A percentile compares a stretch with the other conserved stretches of the same genome.
phyloP scores from a whole-genome alignment of 2,888 invertebrate species.

The Netelia inedita region DNA sequence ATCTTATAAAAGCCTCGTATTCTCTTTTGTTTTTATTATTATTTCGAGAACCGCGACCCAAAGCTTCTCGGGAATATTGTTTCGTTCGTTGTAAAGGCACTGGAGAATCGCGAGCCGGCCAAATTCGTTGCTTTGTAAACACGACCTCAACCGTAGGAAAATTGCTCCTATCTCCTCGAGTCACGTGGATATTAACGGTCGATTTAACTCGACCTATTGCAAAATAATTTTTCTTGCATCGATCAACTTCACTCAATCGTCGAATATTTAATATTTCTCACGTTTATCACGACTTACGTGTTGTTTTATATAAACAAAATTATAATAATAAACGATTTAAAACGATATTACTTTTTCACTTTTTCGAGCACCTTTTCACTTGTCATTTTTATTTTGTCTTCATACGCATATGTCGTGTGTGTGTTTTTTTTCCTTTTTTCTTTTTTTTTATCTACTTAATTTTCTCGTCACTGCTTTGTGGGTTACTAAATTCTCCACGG shows the following conservation, averaged over 20 bases:
- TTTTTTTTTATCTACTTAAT: neutral
- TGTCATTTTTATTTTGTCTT: neutral
- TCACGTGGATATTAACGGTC: neutral
- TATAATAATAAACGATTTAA: too few species aligned
- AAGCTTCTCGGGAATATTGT: neutral
- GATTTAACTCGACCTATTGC: neutral
- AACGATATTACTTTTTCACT: too few species aligned
- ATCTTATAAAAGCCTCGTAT: slow-evolving; percentile 40
- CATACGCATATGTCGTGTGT: too few species aligned
- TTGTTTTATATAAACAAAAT: too few species aligned
- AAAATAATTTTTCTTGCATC: too few species aligned
- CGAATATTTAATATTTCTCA: too few species aligned
- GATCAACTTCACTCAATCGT: too few species aligned
- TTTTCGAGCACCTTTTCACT: too few species aligned
- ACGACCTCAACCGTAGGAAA: neutral
- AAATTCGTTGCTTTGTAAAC: neutral
- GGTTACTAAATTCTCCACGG: neutral
- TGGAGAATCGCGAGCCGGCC: neutral
- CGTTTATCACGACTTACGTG: too few species aligned
- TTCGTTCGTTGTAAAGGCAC: neutral
- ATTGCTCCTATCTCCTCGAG: neutral
- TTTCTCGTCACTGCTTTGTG: neutral
- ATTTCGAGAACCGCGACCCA: neutral
- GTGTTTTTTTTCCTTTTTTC: neutral
- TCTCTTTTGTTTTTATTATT: slow-evolving; percentile 44